Evolutionary conservation across 1,140 invertebrate genomes (phyloP), one percentile per base, ranked within the genome.

Genomic region (Mamestra configurata): DNA sequence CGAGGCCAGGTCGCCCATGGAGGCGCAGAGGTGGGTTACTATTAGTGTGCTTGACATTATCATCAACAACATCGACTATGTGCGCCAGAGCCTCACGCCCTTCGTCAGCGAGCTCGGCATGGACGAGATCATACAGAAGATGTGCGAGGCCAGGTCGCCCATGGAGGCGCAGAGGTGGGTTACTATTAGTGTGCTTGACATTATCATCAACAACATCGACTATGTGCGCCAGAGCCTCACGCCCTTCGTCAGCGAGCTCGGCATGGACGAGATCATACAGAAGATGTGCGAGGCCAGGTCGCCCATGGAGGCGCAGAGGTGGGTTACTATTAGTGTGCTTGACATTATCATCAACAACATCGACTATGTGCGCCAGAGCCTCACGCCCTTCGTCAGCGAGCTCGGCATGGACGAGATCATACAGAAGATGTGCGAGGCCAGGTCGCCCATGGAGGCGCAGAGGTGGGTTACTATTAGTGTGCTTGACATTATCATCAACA

Each of bases 261-360:
- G 97, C 31, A 96, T 98, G 88, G 97, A 98, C 40, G 96, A 96
- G 24, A 97, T 99, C 7, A 96, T 98, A 3, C 95, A 96, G 70
- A 96, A 96, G 83, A 95, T 99, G 70, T 96, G 97, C 20, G 98
- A 98, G 64, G 96, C 96, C 46, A 96, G 97, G 81, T 97, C 97
- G 53, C 96, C 97, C 15, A 84, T 97, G 15, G 97, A 98, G 82
- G 97, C 98, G 1, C 96, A 98, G 82, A 96, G 97, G 95, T 95
- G 82, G 40, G 35, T 43, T n/a, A n/a, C n/a, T n/a, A n/a, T n/a
- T n/a, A n/a, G n/a, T n/a, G n/a, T n/a, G n/a, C n/a, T n/a, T n/a
- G n/a, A n/a, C n/a, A n/a, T n/a, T n/a, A n/a, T n/a, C 0, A 98
- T 99, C 59, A 99, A 99, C 94, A 99, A 99, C 89, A 99, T 99